Evolutionary conservation across 1,140 invertebrate species (phyloP).

Genomic region (Scaptomyza pallida): DNA sequence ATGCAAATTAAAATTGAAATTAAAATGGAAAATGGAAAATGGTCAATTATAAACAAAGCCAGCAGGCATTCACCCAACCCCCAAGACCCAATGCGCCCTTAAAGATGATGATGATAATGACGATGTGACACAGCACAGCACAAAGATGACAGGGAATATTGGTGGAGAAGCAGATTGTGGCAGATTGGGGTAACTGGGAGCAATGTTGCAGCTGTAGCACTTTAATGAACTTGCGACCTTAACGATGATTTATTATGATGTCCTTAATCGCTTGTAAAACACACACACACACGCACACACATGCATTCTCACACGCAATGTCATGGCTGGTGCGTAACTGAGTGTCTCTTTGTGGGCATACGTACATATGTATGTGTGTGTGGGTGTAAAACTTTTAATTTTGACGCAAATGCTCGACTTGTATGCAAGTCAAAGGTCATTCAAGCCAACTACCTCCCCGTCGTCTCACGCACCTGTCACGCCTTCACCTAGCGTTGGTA

Average conservation of each 20-base stretch:
- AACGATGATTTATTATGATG: constrained; percentile 78
- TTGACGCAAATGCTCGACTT: constrained; percentile 33
- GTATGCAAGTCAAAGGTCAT: constrained; percentile 25
- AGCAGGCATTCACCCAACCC: constrained; percentile 17
- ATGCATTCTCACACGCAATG: too few relatives aligned
- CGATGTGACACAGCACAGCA: not conserved
- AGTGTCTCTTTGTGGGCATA: not conserved
- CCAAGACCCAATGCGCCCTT: not conserved
- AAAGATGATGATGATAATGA: not conserved
- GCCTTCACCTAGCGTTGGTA: constrained; percentile 6
- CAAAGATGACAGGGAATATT: not conserved
- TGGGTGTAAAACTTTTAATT: constrained; percentile 47
- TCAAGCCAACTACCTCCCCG: constrained; percentile 6
- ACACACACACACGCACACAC: not conserved
- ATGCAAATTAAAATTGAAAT: constrained; percentile 59
- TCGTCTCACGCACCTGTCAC: constrained; percentile 2
- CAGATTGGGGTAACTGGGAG: constrained; percentile 10
- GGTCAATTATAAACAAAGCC: constrained; percentile 25
- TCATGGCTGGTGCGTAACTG: constrained; percentile 6
- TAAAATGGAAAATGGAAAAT: constrained; percentile 22
- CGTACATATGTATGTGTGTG: constrained; percentile 11
- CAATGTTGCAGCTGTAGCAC: constrained; percentile 25
- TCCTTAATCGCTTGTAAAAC: constrained; percentile 59
- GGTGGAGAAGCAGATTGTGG: too few relatives aligned
- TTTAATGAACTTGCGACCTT: constrained; percentile 64